Percentiles rank a stretch among this genome's conserved stretches.
Conservation (phyloP, 1,140 invertebrate species). For the Zaprionus nigranus region DNA sequence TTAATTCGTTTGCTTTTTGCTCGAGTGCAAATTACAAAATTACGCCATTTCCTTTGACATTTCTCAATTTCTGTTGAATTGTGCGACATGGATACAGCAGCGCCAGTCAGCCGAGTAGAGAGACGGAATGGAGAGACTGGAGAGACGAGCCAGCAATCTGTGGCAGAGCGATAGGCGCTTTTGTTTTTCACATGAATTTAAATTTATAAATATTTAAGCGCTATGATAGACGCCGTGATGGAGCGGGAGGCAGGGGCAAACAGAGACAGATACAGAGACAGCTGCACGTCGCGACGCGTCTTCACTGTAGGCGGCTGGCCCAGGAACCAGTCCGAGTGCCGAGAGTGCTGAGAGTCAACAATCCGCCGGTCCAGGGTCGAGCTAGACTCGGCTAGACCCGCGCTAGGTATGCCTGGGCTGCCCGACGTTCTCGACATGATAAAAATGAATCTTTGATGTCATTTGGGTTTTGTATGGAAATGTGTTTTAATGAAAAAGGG, state of each 20-base stretch:
- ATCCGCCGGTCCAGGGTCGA: constrained; percentile 33
- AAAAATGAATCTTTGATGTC: constrained; percentile 82
- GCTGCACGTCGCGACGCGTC: constrained; percentile 33
- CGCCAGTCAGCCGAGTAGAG: constrained; percentile 21
- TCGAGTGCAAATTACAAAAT: constrained; percentile 81
- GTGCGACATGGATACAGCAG: constrained; percentile 38
- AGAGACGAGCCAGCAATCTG: background rate
- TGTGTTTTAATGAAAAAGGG: constrained; percentile 76
- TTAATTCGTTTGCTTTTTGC: constrained; percentile 80
- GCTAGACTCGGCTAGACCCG: constrained; percentile 24
- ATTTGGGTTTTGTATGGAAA: constrained; percentile 77
- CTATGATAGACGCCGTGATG: constrained; percentile 65
- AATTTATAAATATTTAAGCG: constrained; percentile 81
- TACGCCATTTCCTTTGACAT: constrained; percentile 79
- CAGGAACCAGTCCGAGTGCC: constrained; percentile 25
- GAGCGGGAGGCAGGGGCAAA: background rate
- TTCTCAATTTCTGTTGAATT: constrained; percentile 76
- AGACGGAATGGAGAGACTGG: too few species aligned
- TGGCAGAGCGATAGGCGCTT: constrained; percentile 54
- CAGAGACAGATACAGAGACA: constrained; percentile 10
- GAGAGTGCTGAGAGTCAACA: constrained; percentile 8
- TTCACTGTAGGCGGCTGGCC: constrained; percentile 37
- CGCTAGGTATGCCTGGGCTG: constrained; percentile 17
- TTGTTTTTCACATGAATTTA: constrained; percentile 80
- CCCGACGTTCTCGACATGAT: constrained; percentile 65